phyloP scores from a whole-genome alignment of 2,888 invertebrate species.

The Muschampia plurimacula region DNA sequence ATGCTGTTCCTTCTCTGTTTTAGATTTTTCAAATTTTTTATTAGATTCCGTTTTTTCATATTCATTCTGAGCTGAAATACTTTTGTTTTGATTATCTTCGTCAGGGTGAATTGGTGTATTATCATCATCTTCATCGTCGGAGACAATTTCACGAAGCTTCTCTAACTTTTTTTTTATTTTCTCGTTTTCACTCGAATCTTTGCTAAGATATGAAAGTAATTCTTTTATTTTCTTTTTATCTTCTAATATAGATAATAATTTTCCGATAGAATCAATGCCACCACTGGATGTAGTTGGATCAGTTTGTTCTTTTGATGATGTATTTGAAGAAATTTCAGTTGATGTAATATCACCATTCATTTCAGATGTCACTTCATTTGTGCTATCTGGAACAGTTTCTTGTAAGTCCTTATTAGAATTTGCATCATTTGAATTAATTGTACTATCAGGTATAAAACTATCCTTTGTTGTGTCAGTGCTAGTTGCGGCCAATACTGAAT shows the following conservation, averaged over 20 bases:
- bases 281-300: conserved; percentile 51
- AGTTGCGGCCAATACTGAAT: conserved; percentile 25
- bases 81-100: neutral
- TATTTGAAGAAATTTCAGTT: conserved; percentile 54
- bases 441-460: conserved; percentile 69
- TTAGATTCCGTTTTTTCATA: neutral
- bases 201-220: conserved; percentile 72
- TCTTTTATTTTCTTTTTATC: conserved; percentile 81
- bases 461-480: conserved; percentile 41
- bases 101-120: conserved; percentile 15
- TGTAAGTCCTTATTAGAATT: conserved; percentile 46
- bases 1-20: neutral
- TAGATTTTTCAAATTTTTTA: neutral
- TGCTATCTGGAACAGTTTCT: conserved; percentile 61
- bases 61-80: neutral
- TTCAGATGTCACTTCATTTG: conserved; percentile 62
- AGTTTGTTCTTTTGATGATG: conserved; percentile 46
- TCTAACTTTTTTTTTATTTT: conserved; percentile 86
- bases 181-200: conserved; percentile 71
- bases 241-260: conserved; percentile 70
- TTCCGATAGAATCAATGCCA: conserved; percentile 62
- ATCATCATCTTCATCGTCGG: conserved; percentile 73
- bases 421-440: conserved; percentile 57
- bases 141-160: conserved; percentile 84
- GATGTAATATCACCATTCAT: conserved; percentile 63